Evolutionary conservation across 2,113 vertebrate species (phyloP), one percentile per base, ranked within the genome.

Genomic region (Aviceda subcristata): DNA sequence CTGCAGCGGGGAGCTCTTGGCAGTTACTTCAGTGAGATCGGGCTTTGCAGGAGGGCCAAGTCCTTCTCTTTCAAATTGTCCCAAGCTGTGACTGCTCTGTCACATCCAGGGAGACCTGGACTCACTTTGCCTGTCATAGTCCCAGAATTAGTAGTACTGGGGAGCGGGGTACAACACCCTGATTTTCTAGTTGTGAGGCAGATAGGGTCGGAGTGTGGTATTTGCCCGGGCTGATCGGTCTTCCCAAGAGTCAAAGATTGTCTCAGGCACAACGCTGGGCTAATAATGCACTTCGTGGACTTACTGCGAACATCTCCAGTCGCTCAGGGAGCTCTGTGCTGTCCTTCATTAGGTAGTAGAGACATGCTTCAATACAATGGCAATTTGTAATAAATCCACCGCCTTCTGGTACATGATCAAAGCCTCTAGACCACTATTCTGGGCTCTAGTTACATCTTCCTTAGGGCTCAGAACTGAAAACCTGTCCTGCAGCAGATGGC

Each of bases 1-100:
- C 53, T 68, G 39, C 20, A 45, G 45, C 1, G 0, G 6, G 66
- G 51, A 57, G 17, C 0, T 0, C 23, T 46, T 50, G 38, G 8
- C 16, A 62, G n/a, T 24, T 66, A 21, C 41, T 73, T 78, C 62
- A 53, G 12, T 32, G 79, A 64, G 22, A 57, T 7, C 1, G 3
- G 38, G 26, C 9, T 93, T 78, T 59, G 23, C 32, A 63, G 20
- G 29, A 63, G 20, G 12, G 22, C 17, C 9, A 3, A 80, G 10
- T 51, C 41, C 7, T 82, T 66, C 38, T 62, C 8, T 48, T 73
- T 8, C 10, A 46, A 26, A 18, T 46, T 50, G 24, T 74, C 29
- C 26, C 20, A 21, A n/a, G 6, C 7, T 75, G 23, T 46, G 11
- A 41, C 26, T 50, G 15, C 23, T 45, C 7, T 84, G 32, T 16